Conservation (phyloP, 2,797 vertebrate species). For the Myotis findleyi region DNA sequence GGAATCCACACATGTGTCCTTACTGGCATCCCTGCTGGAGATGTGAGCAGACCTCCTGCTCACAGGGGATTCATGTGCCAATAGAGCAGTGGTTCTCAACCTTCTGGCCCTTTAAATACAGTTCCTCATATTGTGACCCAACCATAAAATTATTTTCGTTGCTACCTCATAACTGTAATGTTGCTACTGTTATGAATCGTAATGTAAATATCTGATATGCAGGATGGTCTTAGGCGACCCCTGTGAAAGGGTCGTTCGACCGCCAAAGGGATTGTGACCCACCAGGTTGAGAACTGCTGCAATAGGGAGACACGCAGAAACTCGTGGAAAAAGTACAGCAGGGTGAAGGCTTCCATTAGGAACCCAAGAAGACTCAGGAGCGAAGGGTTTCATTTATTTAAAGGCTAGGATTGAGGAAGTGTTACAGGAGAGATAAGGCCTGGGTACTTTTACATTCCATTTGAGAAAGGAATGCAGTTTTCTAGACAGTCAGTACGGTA, state of each 20-base stretch:
- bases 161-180: no score
- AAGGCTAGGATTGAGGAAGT: neutral
- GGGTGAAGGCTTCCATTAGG: neutral
- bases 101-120: no score
- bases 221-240: no score
- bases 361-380: neutral
- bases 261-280: no score
- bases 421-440: neutral
- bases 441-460: neutral
- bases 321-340: neutral
- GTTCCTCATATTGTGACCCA: no score
- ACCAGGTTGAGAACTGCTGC: no score
- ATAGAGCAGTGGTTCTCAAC: neutral
- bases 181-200: no score
- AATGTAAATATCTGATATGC: no score
- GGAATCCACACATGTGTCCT: no score
- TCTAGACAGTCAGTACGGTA: neutral
- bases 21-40: neutral
- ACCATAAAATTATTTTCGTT: no score
- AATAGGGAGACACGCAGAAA: accelerated
- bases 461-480: neutral
- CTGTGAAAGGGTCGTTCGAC: no score
- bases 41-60: neutral
- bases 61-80: accelerated
- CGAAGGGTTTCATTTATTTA: neutral